Evolutionary conservation across 2,113 vertebrate species (phyloP).

Genomic region (Delphinapterus leucas): DNA sequence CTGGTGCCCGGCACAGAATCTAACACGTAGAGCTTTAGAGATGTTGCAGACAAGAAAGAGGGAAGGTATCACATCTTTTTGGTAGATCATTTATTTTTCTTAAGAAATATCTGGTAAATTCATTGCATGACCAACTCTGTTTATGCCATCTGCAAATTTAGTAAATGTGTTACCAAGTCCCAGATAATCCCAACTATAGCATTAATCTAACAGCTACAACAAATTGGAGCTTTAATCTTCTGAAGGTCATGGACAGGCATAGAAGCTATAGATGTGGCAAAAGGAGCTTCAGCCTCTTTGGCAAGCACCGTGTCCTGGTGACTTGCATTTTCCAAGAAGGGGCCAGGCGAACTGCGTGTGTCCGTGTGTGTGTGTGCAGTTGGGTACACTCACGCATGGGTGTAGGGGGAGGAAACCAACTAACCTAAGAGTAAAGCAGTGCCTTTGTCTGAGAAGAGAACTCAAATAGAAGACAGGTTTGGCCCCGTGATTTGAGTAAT

Average conservation of each 20-base stretch:
- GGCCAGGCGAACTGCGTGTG: not conserved
- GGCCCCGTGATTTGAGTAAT: not conserved
- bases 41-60: not conserved
- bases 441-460: not conserved
- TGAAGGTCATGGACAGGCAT: not conserved
- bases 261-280: not conserved
- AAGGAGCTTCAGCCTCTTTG: not conserved
- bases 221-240: not conserved
- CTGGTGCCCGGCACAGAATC: not conserved
- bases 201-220: not conserved
- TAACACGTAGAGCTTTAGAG: not conserved
- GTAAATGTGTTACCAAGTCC: conserved; percentile 3
- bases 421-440: not conserved
- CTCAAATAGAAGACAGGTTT: not conserved
- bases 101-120: not conserved
- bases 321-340: not conserved
- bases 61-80: not conserved
- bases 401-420: not conserved
- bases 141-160: not conserved
- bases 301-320: not conserved
- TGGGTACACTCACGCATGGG: not conserved
- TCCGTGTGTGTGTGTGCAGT: not conserved
- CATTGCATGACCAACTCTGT: not conserved
- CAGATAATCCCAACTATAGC: not conserved
- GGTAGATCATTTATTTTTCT: not conserved